phyloP scores from a whole-genome alignment of 2,888 invertebrate species.

The Netelia inedita region DNA sequence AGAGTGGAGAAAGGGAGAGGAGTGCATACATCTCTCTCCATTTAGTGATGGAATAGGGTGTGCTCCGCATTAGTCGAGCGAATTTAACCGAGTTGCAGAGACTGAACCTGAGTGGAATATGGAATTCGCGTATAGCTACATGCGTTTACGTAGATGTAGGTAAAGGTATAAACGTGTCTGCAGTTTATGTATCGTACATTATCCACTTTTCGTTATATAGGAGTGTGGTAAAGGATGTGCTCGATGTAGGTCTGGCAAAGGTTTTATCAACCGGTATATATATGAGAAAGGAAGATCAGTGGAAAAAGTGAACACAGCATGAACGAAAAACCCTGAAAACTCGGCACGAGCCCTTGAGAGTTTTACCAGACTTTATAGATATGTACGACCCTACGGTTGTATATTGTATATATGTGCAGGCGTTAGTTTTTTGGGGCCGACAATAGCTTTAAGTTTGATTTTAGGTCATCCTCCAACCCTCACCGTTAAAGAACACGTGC shows the following conservation, averaged over 20 bases:
- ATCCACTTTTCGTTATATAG: no score
- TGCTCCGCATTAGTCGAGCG: conserved; percentile 70
- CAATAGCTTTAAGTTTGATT: no score
- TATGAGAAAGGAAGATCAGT: conserved; percentile 9
- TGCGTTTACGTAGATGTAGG: background rate
- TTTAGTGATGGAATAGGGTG: conserved; percentile 60
- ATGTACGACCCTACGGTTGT: no score
- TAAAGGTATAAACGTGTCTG: conserved; percentile 5
- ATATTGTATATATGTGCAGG: no score
- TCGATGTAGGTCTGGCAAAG: no score
- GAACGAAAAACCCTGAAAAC: conserved; percentile 30
- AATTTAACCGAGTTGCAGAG: conserved; percentile 69
- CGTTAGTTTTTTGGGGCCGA: no score
- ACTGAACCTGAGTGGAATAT: conserved; percentile 67
- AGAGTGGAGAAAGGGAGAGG: background rate
- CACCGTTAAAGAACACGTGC: no score
- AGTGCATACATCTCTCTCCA: background rate
- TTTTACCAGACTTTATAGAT: no score
- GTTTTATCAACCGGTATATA: background rate
- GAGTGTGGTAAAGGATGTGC: no score
- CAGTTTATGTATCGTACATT: background rate
- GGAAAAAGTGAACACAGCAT: conserved; percentile 47
- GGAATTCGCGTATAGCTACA: conserved; percentile 49
- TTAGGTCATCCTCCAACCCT: no score
- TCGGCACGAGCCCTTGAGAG: background rate